Percentiles rank a stretch among this genome's conserved stretches.
These are phyloP conservation scores for Hermaeophaga mercurialis DNA, from an alignment of 2,888 invertebrate genomes.

Conservation along the genomic window DNA sequence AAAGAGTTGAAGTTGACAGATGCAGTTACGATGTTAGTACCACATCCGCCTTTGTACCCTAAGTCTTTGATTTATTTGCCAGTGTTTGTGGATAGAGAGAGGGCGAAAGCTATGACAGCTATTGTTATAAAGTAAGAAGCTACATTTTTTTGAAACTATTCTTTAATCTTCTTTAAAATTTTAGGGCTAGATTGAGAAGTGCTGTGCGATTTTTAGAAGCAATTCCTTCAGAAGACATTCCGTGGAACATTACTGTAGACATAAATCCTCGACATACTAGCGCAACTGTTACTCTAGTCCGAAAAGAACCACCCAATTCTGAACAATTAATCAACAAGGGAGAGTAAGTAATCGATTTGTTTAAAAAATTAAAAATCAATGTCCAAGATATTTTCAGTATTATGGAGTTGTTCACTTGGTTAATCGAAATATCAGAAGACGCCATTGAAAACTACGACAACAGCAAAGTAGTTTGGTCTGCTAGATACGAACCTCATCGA, in stretches of 20 bases:
- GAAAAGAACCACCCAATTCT: conserved; percentile 62
- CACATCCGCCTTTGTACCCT: conserved; percentile 87
- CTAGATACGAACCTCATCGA: conserved; percentile 72
- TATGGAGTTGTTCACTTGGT: conserved; percentile 89
- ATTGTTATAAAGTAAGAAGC: conserved; percentile 80
- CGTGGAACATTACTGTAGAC: conserved; percentile 89
- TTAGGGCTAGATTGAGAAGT: conserved; percentile 86
- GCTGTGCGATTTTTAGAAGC: conserved; percentile 75
- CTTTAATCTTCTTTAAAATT: too few relatives aligned
- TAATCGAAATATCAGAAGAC: conserved; percentile 85
- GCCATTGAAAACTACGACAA: conserved; percentile 78
- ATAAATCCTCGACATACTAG: conserved; percentile 84
- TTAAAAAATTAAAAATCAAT: too few relatives aligned
- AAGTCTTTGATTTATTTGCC: conserved; percentile 89
- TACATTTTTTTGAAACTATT: too few relatives aligned
- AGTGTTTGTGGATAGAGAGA: conserved; percentile 80
- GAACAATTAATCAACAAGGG: conserved; percentile 42
- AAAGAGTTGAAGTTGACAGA: conserved; percentile 85
- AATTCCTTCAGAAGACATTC: conserved; percentile 40
- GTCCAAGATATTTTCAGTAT: conserved; percentile 57
- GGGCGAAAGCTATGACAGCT: conserved; percentile 70
- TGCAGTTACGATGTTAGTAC: conserved; percentile 81
- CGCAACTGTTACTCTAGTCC: conserved; percentile 85
- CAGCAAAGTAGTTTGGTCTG: conserved; percentile 86
- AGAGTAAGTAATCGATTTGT: conserved; percentile 50